Evolutionary conservation across 2,113 vertebrate species (phyloP), one percentile per base, ranked within the genome.

Genomic region (Plestiodon gilberti): DNA sequence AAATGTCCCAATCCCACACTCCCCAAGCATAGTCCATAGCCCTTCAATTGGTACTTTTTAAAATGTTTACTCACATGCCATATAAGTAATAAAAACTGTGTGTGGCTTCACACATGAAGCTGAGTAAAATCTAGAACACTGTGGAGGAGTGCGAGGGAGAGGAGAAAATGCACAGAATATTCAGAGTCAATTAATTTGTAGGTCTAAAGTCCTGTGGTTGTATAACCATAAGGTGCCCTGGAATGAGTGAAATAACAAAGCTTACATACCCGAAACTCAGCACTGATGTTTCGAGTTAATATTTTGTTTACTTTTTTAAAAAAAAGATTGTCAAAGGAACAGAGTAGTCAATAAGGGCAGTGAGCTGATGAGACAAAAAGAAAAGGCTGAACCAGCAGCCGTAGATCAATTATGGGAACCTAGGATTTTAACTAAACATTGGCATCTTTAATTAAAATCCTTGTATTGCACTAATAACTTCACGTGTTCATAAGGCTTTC

Each of bases 391-490:
- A 85, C 35, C 93, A 94, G 95, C 93, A 94, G 77, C 78, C 70
- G 3, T 38, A 35, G 61, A 95, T 97, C 95, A 94, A 71, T 95
- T 90, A 90, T 64, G 40, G 70, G 61, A 91, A 82, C 81, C 81
- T 88, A 4, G 4, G 62, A 18, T 71, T 92, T 93, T 91, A 95
- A 91, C 93, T 86, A 82, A 90, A 90, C 94, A 92, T 81, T 87
- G 92, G 78, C 89, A 83, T 91, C 88, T 95, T 96, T 96, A 96
- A 97, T 97, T 97, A 96, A 96, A 96, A 94, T 78, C 86, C 91
- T 90, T 94, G 93, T 96, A 90, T 94, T 93, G 89, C 89, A 89
- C 89, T 95, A 95, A 95, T 95, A 97, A 96, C 92, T 95, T 90
- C 82, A 80, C 83, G 73, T 93, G 92, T 94, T 94, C 78, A 3